A percentile compares a stretch with the other conserved stretches of the same genome.
Conservation (phyloP, 2,797 vertebrate genomes). For the Iguana delicatissima region DNA sequence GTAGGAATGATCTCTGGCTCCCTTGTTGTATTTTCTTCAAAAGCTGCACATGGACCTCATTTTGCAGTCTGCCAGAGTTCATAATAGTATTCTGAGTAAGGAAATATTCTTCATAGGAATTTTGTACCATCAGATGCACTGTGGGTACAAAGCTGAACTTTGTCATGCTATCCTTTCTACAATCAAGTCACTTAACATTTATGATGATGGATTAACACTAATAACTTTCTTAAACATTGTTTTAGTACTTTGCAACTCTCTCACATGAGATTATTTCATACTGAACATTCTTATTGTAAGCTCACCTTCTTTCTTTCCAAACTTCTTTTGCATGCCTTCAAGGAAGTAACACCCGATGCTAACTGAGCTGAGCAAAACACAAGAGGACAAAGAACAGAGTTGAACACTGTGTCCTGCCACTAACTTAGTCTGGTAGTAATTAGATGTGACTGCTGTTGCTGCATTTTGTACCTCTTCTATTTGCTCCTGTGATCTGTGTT, state of each 20-base stretch:
- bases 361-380: constrained; percentile 66
- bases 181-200: not conserved
- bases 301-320: constrained; percentile 57
- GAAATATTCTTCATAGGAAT: not conserved
- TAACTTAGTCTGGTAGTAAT: constrained; percentile 49
- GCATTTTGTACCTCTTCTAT: constrained; percentile 2
- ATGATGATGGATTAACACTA: not conserved
- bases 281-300: constrained; percentile 28
- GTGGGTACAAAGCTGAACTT: too few relatives aligned
- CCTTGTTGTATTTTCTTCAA: not conserved
- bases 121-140: not conserved
- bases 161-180: not conserved
- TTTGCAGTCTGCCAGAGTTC: not conserved
- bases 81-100: not conserved
- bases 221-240: not conserved
- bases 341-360: constrained; percentile 77
- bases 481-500: constrained; percentile 17
- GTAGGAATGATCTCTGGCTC: not conserved
- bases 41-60: not conserved
- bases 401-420: constrained; percentile 27
- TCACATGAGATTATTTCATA: constrained; percentile 17
- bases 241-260: constrained; percentile 29
- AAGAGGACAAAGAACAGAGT: constrained; percentile 59
- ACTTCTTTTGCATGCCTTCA: constrained; percentile 72
- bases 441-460: constrained; percentile 42